Conservation (phyloP, 2,888 invertebrate species). For the Andricus curvator region DNA sequence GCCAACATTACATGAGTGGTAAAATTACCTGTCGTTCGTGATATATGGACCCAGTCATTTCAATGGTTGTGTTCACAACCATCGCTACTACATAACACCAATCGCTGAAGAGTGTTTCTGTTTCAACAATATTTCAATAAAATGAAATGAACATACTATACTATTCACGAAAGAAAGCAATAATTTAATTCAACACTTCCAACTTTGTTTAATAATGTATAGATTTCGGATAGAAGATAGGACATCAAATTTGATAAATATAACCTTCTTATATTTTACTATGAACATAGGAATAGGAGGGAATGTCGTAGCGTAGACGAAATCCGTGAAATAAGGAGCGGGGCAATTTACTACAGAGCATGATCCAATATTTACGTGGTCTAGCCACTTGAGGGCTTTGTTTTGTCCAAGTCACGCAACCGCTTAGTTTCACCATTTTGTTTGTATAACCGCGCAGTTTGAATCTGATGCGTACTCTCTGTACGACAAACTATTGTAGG, state of each 20-base stretch:
- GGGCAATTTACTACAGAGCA: too few relatives aligned
- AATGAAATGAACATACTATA: not conserved
- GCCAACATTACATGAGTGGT: not conserved
- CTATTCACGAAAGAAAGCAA: not conserved
- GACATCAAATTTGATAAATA: not conserved
- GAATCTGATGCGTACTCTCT: too few relatives aligned
- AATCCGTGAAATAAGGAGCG: too few relatives aligned
- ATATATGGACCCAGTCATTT: constrained; percentile 77
- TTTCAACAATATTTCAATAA: not conserved
- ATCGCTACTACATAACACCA: constrained; percentile 63
- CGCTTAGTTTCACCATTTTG: too few relatives aligned
- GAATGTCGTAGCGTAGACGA: too few relatives aligned
- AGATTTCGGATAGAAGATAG: too few relatives aligned
- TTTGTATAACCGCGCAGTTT: too few relatives aligned
- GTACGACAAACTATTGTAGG: too few relatives aligned
- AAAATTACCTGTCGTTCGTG: constrained; percentile 78
- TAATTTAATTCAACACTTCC: not conserved
- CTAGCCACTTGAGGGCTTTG: too few relatives aligned
- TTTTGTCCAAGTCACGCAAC: too few relatives aligned
- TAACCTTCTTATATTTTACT: not conserved
- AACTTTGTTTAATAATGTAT: not conserved
- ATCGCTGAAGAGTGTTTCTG: not conserved
- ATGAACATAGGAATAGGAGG: too few relatives aligned
- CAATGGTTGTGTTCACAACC: constrained; percentile 66
- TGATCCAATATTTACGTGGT: too few relatives aligned